phyloP scores from a whole-genome alignment of 2,113 vertebrate species.

The Lophochroa leadbeateri region DNA sequence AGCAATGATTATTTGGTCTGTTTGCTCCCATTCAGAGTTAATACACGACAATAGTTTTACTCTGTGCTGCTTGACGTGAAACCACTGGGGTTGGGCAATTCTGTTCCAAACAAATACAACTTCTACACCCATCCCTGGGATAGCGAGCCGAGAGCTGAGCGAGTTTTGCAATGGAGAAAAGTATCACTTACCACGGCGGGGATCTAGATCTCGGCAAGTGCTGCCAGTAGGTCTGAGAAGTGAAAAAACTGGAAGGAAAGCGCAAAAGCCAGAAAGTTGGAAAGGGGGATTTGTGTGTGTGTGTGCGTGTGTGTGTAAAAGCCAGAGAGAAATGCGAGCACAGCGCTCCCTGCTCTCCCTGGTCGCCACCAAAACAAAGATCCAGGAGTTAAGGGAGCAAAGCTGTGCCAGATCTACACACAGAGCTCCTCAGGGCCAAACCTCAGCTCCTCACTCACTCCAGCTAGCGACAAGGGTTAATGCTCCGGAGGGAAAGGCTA shows the following conservation, averaged over 20 bases:
- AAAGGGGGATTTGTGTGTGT: constrained; percentile 14
- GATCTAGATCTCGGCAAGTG: constrained; percentile 71
- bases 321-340: constrained; percentile 57
- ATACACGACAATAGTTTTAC: constrained; percentile 53
- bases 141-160: constrained; percentile 35
- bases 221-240: constrained; percentile 70
- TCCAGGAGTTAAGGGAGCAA: constrained; percentile 64
- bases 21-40: constrained; percentile 50
- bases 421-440: constrained; percentile 60
- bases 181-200: constrained; percentile 76
- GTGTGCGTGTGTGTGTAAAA: constrained; percentile 6
- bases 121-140: constrained; percentile 54
- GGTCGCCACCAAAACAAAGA: constrained; percentile 69
- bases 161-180: constrained; percentile 62
- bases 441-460: constrained; percentile 46
- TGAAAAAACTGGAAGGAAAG: constrained; percentile 60
- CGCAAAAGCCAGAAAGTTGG: constrained; percentile 58
- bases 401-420: constrained; percentile 59
- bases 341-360: constrained; percentile 64
- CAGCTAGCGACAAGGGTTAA: constrained; percentile 66
- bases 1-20: constrained; percentile 41
- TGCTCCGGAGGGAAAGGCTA: constrained; percentile 40
- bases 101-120: constrained; percentile 56
- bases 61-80: constrained; percentile 61
- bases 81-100: constrained; percentile 58